Evolutionary conservation across 1,140 invertebrate species (phyloP).

Genomic region (Epicauta chinensis): DNA sequence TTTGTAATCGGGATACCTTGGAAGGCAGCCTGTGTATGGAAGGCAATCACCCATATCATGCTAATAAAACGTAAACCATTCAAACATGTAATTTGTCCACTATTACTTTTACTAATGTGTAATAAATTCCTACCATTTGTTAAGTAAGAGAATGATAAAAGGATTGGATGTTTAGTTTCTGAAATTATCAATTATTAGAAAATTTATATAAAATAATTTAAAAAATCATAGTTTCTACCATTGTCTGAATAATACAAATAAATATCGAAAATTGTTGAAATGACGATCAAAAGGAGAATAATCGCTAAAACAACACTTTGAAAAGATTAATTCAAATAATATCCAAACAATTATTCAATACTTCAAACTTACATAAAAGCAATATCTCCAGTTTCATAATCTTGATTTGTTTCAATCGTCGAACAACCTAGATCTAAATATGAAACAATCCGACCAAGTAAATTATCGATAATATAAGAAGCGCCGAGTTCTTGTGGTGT

Average conservation of each 20-base stretch:
- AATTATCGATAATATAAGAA: slow-evolving; percentile 3
- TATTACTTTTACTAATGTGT: slow-evolving; percentile 3
- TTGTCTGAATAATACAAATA: not conserved
- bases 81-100: slow-evolving; percentile 42
- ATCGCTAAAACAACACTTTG: not conserved
- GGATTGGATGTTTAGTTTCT: slow-evolving; percentile 10
- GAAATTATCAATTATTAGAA: not conserved
- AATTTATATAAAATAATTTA: too few species aligned
- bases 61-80: slow-evolving; percentile 49
- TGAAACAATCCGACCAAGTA: slow-evolving; percentile 1
- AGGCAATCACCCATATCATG: slow-evolving; percentile 50
- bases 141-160: slow-evolving; percentile 22
- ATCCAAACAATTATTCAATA: not conserved
- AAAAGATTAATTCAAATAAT: not conserved
- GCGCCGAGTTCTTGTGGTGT: slow-evolving; percentile 2
- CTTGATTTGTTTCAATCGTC: slow-evolving; percentile 5
- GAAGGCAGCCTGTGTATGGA: too few species aligned
- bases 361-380: slow-evolving; percentile 3
- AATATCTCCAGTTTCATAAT: slow-evolving; percentile 1
- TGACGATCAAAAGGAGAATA: not conserved
- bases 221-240: not conserved
- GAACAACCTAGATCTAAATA: not conserved
- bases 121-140: slow-evolving; percentile 29
- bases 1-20: too few species aligned
- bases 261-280: not conserved